Evolutionary conservation across 2,113 vertebrate genomes (phyloP).

Genomic region (Cynocephalus volans): DNA sequence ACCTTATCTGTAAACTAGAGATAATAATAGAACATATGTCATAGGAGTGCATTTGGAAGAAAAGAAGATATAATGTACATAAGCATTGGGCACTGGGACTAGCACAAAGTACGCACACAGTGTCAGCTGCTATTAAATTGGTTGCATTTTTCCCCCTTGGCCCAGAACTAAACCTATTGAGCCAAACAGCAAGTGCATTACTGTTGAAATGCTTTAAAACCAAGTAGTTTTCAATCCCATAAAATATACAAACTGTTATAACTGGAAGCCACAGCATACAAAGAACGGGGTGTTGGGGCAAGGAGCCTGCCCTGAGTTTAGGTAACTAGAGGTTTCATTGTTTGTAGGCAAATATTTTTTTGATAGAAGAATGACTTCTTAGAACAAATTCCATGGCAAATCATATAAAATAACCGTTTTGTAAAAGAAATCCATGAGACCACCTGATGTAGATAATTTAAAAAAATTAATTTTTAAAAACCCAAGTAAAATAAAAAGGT

Average conservation of each 20-base stretch:
- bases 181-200: neutral
- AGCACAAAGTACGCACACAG: neutral
- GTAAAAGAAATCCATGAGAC: no score
- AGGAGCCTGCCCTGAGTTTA: neutral
- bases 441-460: no score
- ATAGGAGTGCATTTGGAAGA: neutral
- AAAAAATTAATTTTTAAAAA: neutral
- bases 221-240: neutral
- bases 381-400: no score
- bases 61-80: neutral
- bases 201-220: neutral
- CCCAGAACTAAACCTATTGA: slow-evolving; percentile 3
- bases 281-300: no score
- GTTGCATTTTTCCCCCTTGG: neutral
- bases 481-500: neutral
- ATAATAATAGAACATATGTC: neutral
- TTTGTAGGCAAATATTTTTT: neutral
- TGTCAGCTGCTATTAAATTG: neutral
- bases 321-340: neutral
- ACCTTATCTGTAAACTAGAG: neutral
- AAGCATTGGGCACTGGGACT: neutral
- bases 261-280: neutral
- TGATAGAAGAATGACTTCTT: no score
- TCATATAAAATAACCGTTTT: no score
- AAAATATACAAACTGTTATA: neutral